A percentile compares a stretch with the other conserved stretches of the same genome.
phyloP scores from a whole-genome alignment of 1,140 invertebrate species.

The Ruditapes philippinarum region DNA sequence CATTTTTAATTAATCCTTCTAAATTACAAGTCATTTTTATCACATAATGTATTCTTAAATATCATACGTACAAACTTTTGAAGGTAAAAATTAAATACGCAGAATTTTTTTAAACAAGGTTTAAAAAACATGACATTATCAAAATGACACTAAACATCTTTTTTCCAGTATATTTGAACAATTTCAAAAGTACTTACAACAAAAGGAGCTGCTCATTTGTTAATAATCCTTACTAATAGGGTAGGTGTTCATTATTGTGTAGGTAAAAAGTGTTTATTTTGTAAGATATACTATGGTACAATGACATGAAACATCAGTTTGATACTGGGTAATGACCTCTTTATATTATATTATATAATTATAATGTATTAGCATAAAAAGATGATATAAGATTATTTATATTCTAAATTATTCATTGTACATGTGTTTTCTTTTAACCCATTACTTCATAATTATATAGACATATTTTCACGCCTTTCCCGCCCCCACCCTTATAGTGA shows the following conservation, averaged over 20 bases:
- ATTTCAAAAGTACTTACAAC: neutral
- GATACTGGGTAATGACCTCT: neutral
- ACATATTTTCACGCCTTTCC: too few relatives aligned
- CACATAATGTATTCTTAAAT: too few relatives aligned
- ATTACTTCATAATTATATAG: too few relatives aligned
- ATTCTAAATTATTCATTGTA: too few relatives aligned
- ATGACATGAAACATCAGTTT: neutral
- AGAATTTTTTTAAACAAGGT: too few relatives aligned
- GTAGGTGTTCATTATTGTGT: neutral
- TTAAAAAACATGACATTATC: neutral
- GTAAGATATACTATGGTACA: neutral
- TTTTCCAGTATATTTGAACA: neutral
- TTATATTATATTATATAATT: too few relatives aligned
- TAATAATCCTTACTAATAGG: conserved; percentile 31
- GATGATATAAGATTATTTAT: too few relatives aligned
- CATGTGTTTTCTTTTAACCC: too few relatives aligned
- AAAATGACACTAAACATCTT: neutral
- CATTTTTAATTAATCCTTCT: neutral
- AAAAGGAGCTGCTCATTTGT: neutral
- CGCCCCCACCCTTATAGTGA: too few relatives aligned
- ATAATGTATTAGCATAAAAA: too few relatives aligned
- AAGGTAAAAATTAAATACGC: too few relatives aligned
- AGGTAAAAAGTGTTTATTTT: neutral
- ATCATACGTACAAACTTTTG: too few relatives aligned
- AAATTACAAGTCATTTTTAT: neutral